Base-by-base conservation (phyloP, 2,888 invertebrate species). In the Bedellia somnulentella region DNA sequence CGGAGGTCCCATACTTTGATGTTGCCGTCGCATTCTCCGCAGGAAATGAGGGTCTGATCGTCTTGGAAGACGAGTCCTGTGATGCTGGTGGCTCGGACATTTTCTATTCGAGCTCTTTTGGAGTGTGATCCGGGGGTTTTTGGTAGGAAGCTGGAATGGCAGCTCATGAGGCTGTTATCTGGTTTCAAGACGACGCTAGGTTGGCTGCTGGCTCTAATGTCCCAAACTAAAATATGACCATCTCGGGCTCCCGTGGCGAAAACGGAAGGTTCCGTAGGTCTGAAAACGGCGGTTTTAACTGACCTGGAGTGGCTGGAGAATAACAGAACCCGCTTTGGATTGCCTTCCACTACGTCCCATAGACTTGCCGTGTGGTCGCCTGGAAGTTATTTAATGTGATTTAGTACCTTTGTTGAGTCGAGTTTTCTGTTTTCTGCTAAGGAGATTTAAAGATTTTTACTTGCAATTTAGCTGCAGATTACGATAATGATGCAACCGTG, bases 221-320 rank as follows among this genome's bases (percentile, higher is more conserved):
- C 95, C 93, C 93, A 94, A 11, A 93, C 55, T 43, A 90, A 82
- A 11, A 94, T 86, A 42, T 85, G 85, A 1, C 94, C 93, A 63
- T 95, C 94, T 17, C 94, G 73, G 0, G 89, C 87, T 11, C 94
- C 93, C 0, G 91, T 90, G 1, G 91, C 92, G 68, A 94, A 92
- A 2, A 91, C 83, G 31, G 82, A 83, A 42, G 79, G 56, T 64
- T 87, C 86, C 5, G 78, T 62, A 26, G 83, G 84, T 6, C 85
- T 78, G 49, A 90, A 89, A 2, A 83, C 85, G 0, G 86, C 87
- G 1, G 88, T 87, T 59, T 92, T 92, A 0, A 95, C 87, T 9
- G 92, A 92, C 34, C 87, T 79, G 0, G 83, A 81, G 57, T 94
- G 93, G 0, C 85, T 86, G 29, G 80, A 77, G 56, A 91, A 93